phyloP scores from a whole-genome alignment of 2,888 invertebrate genomes.

The Acrocyrtus sp. region DNA sequence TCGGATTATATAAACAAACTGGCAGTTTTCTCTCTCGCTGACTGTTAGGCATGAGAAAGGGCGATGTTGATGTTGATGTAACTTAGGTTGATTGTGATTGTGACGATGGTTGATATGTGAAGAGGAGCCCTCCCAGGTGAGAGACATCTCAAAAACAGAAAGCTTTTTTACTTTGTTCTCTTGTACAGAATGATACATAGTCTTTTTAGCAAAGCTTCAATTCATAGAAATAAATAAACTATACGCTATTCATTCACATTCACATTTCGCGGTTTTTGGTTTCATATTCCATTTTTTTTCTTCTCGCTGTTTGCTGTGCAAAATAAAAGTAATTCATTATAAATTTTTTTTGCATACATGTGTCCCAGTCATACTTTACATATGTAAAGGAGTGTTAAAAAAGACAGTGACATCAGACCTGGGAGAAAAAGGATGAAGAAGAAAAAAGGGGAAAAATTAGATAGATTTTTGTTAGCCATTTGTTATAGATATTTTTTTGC shows the following conservation, averaged over 20 bases:
- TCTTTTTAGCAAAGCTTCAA: neutral
- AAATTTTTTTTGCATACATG: slow-evolving; percentile 7
- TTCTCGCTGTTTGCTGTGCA: slow-evolving; percentile 1
- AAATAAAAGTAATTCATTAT: slow-evolving; percentile 2
- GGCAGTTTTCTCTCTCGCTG: too few relatives aligned
- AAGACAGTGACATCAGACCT: too few relatives aligned
- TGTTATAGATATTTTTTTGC: too few relatives aligned
- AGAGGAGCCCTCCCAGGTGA: slow-evolving; percentile 45
- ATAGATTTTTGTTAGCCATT: too few relatives aligned
- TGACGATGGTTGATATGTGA: slow-evolving; percentile 29
- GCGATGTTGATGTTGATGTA: too few relatives aligned
- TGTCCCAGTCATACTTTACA: slow-evolving; percentile 27
- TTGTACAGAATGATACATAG: neutral
- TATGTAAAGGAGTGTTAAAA: slow-evolving; percentile 33
- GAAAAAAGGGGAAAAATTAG: too few relatives aligned
- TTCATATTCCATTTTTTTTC: slow-evolving; percentile 21
- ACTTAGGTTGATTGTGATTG: slow-evolving; percentile 1
- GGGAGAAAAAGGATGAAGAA: too few relatives aligned
- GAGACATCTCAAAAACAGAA: slow-evolving; percentile 1
- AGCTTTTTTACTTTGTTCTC: neutral
- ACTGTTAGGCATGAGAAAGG: too few relatives aligned
- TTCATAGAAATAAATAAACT: too few relatives aligned
- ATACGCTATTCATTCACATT: neutral
- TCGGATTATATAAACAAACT: too few relatives aligned
- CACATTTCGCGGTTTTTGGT: neutral